Evolutionary conservation across 2,113 vertebrate species (phyloP).

Genomic region (Calidris pygmaea): DNA sequence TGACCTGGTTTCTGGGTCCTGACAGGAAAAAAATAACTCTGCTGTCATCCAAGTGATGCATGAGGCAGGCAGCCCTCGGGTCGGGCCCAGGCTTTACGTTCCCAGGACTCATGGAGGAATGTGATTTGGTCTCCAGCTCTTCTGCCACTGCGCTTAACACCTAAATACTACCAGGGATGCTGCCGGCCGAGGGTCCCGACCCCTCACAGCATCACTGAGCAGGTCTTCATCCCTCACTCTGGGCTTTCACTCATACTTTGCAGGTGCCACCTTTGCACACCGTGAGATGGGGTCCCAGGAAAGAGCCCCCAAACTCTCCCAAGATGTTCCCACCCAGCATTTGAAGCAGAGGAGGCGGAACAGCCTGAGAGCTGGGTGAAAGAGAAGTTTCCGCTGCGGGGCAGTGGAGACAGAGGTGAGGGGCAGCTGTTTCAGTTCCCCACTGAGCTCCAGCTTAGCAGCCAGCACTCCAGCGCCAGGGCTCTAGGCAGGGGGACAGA

Average conservation of each 20-base stretch:
- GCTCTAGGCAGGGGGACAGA: not conserved
- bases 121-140: not conserved
- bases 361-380: not conserved
- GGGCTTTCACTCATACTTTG: not conserved
- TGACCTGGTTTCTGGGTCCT: conserved; percentile 52
- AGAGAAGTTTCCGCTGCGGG: not conserved
- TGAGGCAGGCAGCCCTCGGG: not conserved
- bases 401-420: not conserved
- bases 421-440: accelerated
- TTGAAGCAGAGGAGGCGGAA: not conserved
- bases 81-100: not conserved
- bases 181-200: accelerated
- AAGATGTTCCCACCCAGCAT: not conserved
- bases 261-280: not conserved
- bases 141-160: not conserved
- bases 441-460: not conserved
- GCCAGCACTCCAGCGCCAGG: not conserved
- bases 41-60: conserved; percentile 39
- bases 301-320: not conserved
- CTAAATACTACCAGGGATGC: not conserved
- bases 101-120: conserved; percentile 8
- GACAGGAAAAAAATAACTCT: conserved; percentile 38
- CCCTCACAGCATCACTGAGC: not conserved
- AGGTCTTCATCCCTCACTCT: accelerated
- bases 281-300: not conserved